Percentiles rank a stretch among this genome's conserved stretches.
phyloP scores from a whole-genome alignment of 2,797 vertebrate species.

The Craterocephalus amniculus region DNA sequence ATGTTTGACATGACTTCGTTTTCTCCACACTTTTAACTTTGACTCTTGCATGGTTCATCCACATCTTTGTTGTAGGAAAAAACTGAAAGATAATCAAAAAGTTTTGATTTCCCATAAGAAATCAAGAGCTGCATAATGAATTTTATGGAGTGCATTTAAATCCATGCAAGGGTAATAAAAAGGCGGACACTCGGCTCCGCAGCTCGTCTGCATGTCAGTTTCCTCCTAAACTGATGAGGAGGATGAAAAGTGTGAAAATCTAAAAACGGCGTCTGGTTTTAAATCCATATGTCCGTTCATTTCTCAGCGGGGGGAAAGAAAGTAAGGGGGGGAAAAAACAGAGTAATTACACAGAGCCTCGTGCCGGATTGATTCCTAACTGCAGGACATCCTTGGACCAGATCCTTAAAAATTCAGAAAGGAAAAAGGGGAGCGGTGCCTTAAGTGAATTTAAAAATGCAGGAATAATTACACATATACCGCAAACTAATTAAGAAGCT shows the following conservation, averaged over 20 bases:
- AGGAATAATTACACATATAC: constrained; percentile 81
- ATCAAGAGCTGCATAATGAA: neutral
- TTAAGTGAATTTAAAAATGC: constrained; percentile 83
- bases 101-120: neutral
- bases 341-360: constrained; percentile 69
- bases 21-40: no score
- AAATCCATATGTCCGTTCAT: constrained; percentile 52
- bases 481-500: constrained; percentile 82
- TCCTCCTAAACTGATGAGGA: constrained; percentile 30
- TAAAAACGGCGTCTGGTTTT: constrained; percentile 54
- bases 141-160: neutral
- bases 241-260: constrained; percentile 38
- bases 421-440: constrained; percentile 57
- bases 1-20: neutral
- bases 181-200: neutral
- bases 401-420: constrained; percentile 70
- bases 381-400: constrained; percentile 80
- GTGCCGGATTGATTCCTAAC: constrained; percentile 74
- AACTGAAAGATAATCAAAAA: neutral
- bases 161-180: neutral
- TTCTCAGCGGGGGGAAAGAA: constrained; percentile 18
- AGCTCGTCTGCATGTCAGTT: neutral
- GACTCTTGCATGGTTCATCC: neutral
- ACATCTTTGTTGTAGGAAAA: neutral
- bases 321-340: constrained; percentile 11